Evolutionary conservation across 2,797 vertebrate species (phyloP), one percentile per base, ranked within the genome.

Genomic region (Apodemus agrarius): DNA sequence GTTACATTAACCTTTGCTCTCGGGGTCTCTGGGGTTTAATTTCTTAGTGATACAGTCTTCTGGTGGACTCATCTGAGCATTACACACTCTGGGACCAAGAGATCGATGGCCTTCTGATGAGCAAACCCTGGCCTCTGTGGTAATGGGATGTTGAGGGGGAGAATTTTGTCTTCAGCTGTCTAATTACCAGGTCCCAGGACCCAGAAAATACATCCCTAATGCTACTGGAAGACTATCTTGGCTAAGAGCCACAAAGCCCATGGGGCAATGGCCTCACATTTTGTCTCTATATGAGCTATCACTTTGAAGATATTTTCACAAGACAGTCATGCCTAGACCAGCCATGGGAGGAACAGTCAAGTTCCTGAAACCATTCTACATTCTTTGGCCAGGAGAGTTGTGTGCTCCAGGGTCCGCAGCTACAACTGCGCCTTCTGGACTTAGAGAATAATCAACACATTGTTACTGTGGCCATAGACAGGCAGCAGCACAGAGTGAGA

Each of bases 351-450:
- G 19, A 4, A 2, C 1, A 26, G 8, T 3, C 1, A 13, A 76
- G 21, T 61, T 52, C 46, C 34, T 37, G 37, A 75, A 59, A 61
- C 37, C 12, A 59, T 34, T 61, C 59, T 95, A 63, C 98, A 97
- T 93, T 96, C 87, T 95, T 80, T 80, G 31, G 65, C 96, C 22
- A 0, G n/a, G 81, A 88, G 90, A 95, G 96, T 97, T 67, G 80
- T 63, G 67, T 95, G 22, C 37, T 22, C 85, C 74, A 37, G 43
- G 29, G 22, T 81, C 79, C 90, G 49, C 52, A 88, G 29, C 74
- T 97, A 49, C 22, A 52, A 75, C 89, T 89, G 57, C 52, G 31
- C 82, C 54, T 97, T 93, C 72, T 21, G 24, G 31, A 78, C 4
- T 78, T 93, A 59, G 92, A 79, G 93, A 89, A 85, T 69, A 84